phyloP scores from a whole-genome alignment of 2,113 vertebrate genomes.

The Craseonycteris thonglongyai region DNA sequence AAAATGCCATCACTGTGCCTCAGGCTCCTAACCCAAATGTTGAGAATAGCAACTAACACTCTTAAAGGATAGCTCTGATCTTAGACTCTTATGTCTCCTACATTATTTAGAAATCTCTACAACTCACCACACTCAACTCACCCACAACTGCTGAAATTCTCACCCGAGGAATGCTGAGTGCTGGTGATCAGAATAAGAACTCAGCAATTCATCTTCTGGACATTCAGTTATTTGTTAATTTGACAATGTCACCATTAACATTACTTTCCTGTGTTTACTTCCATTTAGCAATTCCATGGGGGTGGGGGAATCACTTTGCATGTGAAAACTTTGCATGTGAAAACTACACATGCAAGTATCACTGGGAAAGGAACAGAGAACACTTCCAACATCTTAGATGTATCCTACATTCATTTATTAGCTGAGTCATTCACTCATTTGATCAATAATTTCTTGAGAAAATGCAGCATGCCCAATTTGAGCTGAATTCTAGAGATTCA shows the following conservation, averaged over 20 bases:
- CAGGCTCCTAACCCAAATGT: background rate
- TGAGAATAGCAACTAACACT: background rate
- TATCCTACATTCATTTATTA: background rate
- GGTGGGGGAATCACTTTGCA: background rate
- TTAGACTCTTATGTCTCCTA: background rate
- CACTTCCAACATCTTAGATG: background rate
- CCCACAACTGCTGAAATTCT: background rate
- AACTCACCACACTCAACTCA: background rate
- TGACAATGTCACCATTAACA: background rate
- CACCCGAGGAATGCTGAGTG: background rate
- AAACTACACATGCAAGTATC: too few species aligned
- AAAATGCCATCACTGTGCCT: background rate
- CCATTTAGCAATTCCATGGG: background rate
- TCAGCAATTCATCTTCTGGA: background rate
- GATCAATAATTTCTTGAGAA: slow-evolving; percentile 7
- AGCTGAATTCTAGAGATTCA: background rate
- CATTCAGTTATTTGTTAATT: background rate
- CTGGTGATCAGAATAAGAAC: background rate
- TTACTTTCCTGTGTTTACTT: background rate
- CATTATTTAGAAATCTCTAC: background rate
- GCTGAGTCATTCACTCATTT: background rate
- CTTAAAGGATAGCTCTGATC: background rate
- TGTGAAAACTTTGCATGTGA: too few species aligned
- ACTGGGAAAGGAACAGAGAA: slow-evolving; percentile 3
- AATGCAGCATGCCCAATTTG: background rate